Evolutionary conservation across 2,113 vertebrate species (phyloP).

Genomic region (Fulmarus glacialis): DNA sequence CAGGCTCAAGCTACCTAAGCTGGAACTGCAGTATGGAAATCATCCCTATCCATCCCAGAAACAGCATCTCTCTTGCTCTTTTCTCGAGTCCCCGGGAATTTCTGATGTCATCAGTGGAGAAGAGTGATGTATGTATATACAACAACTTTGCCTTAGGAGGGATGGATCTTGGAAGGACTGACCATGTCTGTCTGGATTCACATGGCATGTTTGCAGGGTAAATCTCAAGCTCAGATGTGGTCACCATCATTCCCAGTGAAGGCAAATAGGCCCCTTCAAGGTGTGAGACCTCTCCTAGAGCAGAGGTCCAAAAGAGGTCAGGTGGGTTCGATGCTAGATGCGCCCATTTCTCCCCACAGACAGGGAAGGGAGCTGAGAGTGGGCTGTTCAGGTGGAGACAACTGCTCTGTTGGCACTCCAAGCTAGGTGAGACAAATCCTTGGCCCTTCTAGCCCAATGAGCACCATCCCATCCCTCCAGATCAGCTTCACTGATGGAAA

Average conservation of each 20-base stretch:
- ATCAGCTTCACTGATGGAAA: not conserved
- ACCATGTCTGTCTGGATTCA: not conserved
- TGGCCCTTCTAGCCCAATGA: not conserved
- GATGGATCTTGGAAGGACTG: not conserved
- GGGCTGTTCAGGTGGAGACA: rapidly evolving
- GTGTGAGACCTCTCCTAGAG: not conserved
- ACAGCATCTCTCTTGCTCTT: not conserved
- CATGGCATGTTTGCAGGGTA: rapidly evolving
- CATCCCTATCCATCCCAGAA: not conserved
- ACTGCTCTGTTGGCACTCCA: not conserved
- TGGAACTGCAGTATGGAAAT: not conserved
- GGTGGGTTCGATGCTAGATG: not conserved
- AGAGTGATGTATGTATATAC: not conserved
- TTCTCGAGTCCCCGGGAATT: not conserved
- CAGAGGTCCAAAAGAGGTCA: not conserved
- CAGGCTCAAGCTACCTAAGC: not conserved
- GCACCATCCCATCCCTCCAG: not conserved
- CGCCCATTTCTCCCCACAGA: not conserved
- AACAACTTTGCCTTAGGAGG: not conserved
- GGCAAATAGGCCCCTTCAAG: not conserved
- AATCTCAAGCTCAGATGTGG: not conserved
- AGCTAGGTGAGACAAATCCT: not conserved
- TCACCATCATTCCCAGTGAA: not conserved
- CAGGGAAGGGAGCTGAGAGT: not conserved
- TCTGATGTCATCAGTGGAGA: not conserved